These are phyloP conservation scores for Zoanthus gigantus DNA, from an alignment of 92 coral and sea anemone species.

Conservation along the genomic window DNA sequence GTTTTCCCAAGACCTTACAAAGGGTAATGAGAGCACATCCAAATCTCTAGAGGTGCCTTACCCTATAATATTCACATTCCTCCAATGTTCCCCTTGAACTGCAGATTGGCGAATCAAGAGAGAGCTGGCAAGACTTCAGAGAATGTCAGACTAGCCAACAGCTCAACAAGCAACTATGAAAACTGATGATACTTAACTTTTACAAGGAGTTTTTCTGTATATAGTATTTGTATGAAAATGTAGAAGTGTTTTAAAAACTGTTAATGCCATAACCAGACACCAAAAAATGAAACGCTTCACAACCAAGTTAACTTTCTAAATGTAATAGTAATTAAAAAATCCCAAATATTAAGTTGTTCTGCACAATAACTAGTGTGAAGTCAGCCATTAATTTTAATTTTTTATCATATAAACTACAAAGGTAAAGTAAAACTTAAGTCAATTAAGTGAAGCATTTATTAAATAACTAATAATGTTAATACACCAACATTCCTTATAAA, in stretches of 20 bases:
- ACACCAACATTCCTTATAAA: too few relatives aligned
- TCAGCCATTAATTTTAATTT: too few relatives aligned
- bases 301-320: not conserved
- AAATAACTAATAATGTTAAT: too few relatives aligned
- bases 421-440: too few relatives aligned
- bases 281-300: not conserved
- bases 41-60: conserved; percentile 33
- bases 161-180: conserved; percentile 3
- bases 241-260: not conserved
- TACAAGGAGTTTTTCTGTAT: conserved; percentile 6
- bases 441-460: too few relatives aligned
- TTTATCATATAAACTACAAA: too few relatives aligned
- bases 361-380: too few relatives aligned
- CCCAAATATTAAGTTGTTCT: too few relatives aligned
- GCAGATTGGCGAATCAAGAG: conserved; percentile 21
- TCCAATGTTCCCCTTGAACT: conserved; percentile 39
- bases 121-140: conserved; percentile 37
- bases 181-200: conserved; percentile 2
- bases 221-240: not conserved
- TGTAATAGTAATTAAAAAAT: too few relatives aligned
- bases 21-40: conserved; percentile 18
- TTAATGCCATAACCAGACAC: not conserved
- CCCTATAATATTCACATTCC: conserved; percentile 43
- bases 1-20: not conserved
- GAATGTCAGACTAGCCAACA: conserved; percentile 36